phyloP scores from a whole-genome alignment of 2,797 vertebrate genomes.

The Rhabdomys pumilio region DNA sequence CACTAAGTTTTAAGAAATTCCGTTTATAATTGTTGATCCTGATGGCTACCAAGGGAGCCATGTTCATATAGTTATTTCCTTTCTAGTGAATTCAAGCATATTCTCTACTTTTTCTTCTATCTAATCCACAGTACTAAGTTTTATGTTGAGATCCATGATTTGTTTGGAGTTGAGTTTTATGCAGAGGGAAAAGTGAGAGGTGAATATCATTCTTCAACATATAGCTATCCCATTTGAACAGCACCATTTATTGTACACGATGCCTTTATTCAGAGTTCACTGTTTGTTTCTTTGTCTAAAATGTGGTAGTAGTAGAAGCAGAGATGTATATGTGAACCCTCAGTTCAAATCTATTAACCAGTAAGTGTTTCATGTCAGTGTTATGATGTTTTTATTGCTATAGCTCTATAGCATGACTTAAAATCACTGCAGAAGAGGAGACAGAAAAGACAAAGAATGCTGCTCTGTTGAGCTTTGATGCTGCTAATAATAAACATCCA shows the following conservation, averaged over 20 bases:
- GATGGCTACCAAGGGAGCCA: too few relatives aligned
- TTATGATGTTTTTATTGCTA: background rate
- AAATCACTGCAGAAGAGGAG: background rate
- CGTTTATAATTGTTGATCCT: background rate
- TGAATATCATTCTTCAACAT: background rate
- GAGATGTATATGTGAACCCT: background rate
- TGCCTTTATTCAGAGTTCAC: background rate
- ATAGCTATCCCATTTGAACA: background rate
- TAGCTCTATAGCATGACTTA: background rate
- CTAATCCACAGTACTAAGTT: background rate
- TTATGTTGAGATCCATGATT: background rate
- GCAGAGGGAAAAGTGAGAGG: background rate
- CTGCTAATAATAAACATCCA: too few relatives aligned
- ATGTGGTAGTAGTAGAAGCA: background rate
- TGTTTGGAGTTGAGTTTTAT: background rate
- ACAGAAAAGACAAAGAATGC: background rate
- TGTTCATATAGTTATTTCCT: background rate
- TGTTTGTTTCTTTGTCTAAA: background rate
- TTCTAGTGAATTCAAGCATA: background rate
- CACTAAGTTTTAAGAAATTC: background rate
- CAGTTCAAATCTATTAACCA: background rate
- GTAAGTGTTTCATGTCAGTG: background rate
- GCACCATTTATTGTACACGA: background rate
- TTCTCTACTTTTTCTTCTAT: background rate
- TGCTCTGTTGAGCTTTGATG: too few relatives aligned